Evolutionary conservation across 2,113 vertebrate species (phyloP).

Genomic region (Rhinolophus sinicus): DNA sequence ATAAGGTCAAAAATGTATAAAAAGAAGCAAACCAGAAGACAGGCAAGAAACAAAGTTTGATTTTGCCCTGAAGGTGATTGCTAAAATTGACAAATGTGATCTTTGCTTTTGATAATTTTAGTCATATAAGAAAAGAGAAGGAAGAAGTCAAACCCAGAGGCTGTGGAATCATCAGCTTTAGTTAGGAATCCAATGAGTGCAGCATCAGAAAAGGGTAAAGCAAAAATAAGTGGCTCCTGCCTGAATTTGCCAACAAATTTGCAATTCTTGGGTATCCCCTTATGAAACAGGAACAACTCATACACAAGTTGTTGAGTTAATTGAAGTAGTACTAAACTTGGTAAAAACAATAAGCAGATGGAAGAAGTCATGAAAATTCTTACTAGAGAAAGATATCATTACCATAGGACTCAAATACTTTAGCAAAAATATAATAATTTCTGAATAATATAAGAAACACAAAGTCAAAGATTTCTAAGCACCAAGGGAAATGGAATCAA

Average conservation of each 20-base stretch:
- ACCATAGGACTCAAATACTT: not conserved
- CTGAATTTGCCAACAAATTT: not conserved
- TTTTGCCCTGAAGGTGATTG: not conserved
- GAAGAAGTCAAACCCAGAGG: not conserved
- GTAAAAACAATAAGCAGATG: not conserved
- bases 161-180: not conserved
- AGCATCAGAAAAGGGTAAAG: not conserved
- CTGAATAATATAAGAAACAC: not conserved
- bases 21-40: not conserved
- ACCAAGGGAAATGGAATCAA: not conserved
- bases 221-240: not conserved
- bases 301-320: not conserved
- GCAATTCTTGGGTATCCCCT: not conserved
- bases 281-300: not conserved
- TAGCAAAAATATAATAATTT: not conserved
- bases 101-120: not conserved
- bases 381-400: not conserved
- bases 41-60: not conserved
- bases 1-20: not conserved
- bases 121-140: not conserved
- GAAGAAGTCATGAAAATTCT: not conserved
- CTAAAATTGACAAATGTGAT: not conserved
- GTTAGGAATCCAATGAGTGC: not conserved
- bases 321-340: not conserved
- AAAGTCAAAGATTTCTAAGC: not conserved